A percentile compares a stretch with the other conserved stretches of the same genome.
Evolutionary conservation across 2,888 invertebrate species (phyloP).

Genomic region (Orthosia gothica): DNA sequence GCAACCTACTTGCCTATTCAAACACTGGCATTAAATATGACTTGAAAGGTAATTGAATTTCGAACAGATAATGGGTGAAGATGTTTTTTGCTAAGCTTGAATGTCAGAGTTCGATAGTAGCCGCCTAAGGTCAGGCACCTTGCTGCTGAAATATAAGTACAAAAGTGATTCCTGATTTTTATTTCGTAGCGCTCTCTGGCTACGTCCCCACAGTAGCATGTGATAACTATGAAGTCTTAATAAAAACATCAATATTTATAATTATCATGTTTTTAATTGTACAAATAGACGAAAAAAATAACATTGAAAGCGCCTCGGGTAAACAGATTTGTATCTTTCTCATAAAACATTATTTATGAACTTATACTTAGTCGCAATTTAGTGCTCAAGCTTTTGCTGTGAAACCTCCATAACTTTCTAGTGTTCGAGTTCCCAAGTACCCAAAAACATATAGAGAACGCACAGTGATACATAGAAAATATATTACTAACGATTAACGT

Average conservation of each 20-base stretch:
- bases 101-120: too few relatives aligned
- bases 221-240: too few relatives aligned
- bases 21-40: too few relatives aligned
- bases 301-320: not conserved
- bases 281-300: conserved; percentile 1
- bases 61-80: too few relatives aligned
- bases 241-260: not conserved
- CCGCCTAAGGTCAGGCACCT: too few relatives aligned
- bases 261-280: conserved; percentile 8
- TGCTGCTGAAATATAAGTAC: too few relatives aligned
- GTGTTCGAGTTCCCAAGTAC: conserved; percentile 84
- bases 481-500: conserved; percentile 70
- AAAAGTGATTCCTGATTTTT: too few relatives aligned
- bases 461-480: conserved; percentile 82
- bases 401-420: conserved; percentile 78
- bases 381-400: conserved; percentile 41
- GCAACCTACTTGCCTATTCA: too few relatives aligned
- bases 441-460: conserved; percentile 84
- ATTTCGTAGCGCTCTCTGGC: too few relatives aligned
- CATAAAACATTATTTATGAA: conserved; percentile 15
- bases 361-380: conserved; percentile 52
- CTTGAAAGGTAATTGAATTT: too few relatives aligned
- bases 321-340: not conserved
- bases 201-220: too few relatives aligned
- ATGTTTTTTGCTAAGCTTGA: too few relatives aligned